Percentiles rank a stretch among this genome's conserved stretches.
Conservation (phyloP, 2,113 vertebrate species). For the Mola mola region DNA sequence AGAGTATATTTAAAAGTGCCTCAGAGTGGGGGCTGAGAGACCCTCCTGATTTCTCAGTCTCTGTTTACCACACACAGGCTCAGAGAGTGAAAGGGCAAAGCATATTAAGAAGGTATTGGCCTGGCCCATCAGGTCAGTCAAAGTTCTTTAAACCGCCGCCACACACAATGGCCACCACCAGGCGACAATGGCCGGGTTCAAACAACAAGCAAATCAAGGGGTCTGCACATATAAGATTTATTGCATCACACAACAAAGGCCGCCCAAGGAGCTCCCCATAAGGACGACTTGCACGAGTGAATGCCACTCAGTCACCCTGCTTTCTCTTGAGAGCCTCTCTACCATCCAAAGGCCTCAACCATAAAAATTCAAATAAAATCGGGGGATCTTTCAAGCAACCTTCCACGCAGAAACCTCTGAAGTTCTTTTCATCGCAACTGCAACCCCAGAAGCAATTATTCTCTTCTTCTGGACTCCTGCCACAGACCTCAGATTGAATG, state of each 20-base stretch:
- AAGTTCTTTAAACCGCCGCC: conserved; percentile 63
- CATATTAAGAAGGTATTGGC: conserved; percentile 69
- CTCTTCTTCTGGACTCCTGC: conserved; percentile 35
- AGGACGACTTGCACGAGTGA: conserved; percentile 56
- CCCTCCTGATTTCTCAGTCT: conserved; percentile 50
- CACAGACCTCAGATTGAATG: conserved; percentile 17
- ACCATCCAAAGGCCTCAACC: conserved; percentile 54
- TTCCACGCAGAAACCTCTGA: conserved; percentile 52
- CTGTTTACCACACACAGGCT: conserved; percentile 75
- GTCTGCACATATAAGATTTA: conserved; percentile 78
- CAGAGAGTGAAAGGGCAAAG: conserved; percentile 61
- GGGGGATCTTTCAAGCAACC: conserved; percentile 40
- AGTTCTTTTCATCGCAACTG: conserved; percentile 39
- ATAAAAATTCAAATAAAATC: conserved; percentile 76
- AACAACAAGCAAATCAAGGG: conserved; percentile 77
- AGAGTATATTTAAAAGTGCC: conserved; percentile 52
- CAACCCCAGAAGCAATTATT: conserved; percentile 56
- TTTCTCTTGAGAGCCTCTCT: conserved; percentile 63
- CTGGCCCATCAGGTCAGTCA: conserved; percentile 65
- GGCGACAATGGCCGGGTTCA: conserved; percentile 70
- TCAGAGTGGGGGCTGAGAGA: conserved; percentile 44
- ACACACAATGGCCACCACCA: conserved; percentile 66
- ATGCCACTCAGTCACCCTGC: conserved; percentile 63
- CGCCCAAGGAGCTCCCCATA: conserved; percentile 61
- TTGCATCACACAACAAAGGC: conserved; percentile 71